phyloP scores from a whole-genome alignment of 2,888 invertebrate species.

The Pandemis cinnamomeana region DNA sequence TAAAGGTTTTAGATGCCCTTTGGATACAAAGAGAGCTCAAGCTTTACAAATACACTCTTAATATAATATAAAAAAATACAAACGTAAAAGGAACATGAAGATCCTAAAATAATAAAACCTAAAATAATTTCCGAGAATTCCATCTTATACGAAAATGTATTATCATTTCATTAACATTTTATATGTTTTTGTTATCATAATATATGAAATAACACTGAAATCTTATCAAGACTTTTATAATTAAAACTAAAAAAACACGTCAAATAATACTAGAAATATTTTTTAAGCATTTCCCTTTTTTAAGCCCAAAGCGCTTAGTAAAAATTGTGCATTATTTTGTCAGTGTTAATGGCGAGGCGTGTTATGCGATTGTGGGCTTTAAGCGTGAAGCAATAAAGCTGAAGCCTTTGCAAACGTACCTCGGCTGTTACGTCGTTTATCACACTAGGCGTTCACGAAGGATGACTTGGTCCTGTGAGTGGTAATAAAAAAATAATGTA shows the following conservation, averaged over 20 bases:
- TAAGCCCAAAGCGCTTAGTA: slow-evolving; percentile 11
- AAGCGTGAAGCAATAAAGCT: slow-evolving; percentile 57
- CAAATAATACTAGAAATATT: not conserved
- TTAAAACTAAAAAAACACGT: not conserved
- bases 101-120: not conserved
- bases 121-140: not conserved
- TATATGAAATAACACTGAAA: not conserved
- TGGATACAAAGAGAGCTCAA: no score
- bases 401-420: slow-evolving; percentile 71
- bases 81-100: not conserved
- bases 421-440: slow-evolving; percentile 63
- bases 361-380: slow-evolving; percentile 48
- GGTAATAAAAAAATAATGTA: slow-evolving; percentile 50
- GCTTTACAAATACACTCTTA: no score
- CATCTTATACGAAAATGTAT: not conserved
- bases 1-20: no score
- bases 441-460: slow-evolving; percentile 83
- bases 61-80: no score
- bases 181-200: not conserved
- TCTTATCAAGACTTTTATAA: not conserved
- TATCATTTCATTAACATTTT: not conserved
- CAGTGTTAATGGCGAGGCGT: slow-evolving; percentile 44
- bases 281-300: not conserved
- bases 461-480: slow-evolving; percentile 82
- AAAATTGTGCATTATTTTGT: slow-evolving; percentile 26